Conservation (phyloP, 2,113 vertebrate genomes). For the Calonectris borealis region DNA sequence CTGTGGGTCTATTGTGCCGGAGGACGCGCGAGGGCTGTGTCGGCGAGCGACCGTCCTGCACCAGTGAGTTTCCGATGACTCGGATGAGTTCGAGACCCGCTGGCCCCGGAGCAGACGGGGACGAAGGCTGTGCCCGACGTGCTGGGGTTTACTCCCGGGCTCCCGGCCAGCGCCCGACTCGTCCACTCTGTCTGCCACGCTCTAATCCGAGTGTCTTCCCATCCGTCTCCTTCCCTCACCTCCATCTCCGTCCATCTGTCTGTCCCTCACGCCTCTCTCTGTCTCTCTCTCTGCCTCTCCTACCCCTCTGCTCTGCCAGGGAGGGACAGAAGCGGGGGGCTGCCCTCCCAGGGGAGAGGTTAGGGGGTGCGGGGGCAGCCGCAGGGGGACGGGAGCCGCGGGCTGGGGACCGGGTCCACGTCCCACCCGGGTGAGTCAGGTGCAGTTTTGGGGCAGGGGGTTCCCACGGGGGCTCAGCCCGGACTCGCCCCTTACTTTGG, state of each 20-base stretch:
- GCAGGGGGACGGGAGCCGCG: rapidly evolving
- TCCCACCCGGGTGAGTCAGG: not conserved
- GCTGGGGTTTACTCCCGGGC: not conserved
- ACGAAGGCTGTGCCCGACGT: not conserved
- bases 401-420: not conserved
- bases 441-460: not conserved
- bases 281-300: constrained; percentile 20
- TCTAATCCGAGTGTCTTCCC: constrained; percentile 35
- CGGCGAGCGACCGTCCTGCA: not conserved
- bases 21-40: not conserved
- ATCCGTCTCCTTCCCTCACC: constrained; percentile 6
- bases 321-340: not conserved
- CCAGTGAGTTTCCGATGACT: rapidly evolving
- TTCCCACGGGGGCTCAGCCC: not conserved
- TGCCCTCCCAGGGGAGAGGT: not conserved
- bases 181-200: rapidly evolving
- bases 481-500: not conserved
- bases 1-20: not conserved
- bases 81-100: not conserved
- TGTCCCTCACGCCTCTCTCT: constrained; percentile 5
- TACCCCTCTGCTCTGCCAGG: constrained; percentile 41
- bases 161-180: not conserved
- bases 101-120: not conserved
- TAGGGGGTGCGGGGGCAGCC: not conserved
- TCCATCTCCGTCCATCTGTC: not conserved